Percentiles rank a stretch among this genome's conserved stretches.
phyloP scores from a whole-genome alignment of 2,797 vertebrate species.

The Falco rusticolus region DNA sequence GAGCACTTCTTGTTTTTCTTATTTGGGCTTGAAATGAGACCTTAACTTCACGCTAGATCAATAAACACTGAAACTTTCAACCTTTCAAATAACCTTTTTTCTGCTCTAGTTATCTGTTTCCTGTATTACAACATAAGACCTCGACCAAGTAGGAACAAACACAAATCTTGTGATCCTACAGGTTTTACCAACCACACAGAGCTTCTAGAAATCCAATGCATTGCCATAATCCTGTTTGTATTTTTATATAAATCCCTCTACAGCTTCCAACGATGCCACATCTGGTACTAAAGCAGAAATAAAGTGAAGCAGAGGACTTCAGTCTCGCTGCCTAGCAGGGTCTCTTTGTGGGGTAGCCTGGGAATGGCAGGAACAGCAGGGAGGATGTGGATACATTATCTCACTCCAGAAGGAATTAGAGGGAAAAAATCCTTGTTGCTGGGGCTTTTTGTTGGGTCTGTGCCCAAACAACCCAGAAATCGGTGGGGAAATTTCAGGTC shows the following conservation, averaged over 20 bases:
- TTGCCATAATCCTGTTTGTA: neutral
- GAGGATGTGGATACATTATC: neutral
- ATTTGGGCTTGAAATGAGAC: neutral
- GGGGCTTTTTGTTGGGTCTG: neutral
- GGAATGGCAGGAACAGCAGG: neutral
- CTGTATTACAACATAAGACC: neutral
- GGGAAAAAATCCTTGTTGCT: neutral
- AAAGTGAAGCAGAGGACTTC: neutral
- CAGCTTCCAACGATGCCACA: neutral
- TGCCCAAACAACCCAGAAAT: neutral
- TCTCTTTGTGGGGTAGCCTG: neutral
- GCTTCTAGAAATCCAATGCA: neutral
- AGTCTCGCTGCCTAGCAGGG: neutral
- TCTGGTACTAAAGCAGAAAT: neutral
- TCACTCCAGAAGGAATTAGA: neutral
- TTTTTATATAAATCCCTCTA: neutral
- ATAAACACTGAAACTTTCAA: neutral
- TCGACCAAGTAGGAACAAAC: neutral
- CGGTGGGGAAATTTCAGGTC: neutral
- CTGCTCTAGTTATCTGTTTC: neutral
- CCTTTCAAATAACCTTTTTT: neutral
- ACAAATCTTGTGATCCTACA: neutral
- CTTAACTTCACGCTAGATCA: neutral
- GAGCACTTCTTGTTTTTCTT: neutral
- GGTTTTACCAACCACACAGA: neutral